phyloP scores from a whole-genome alignment of 2,888 invertebrate species.

The Entomobrya proxima region DNA sequence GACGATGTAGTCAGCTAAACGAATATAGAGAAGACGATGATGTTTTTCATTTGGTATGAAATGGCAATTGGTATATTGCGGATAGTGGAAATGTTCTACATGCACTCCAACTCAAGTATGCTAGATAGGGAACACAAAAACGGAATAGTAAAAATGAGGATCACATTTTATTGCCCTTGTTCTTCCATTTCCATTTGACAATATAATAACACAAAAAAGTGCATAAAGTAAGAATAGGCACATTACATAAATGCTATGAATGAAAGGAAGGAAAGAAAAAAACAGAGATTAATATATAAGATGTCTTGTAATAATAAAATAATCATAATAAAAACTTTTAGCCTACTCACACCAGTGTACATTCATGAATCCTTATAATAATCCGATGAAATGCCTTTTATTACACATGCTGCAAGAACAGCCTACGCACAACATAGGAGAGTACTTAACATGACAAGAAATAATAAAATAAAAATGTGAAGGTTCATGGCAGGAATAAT shows the following conservation, averaged over 20 bases:
- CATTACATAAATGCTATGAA: background rate
- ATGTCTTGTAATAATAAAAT: constrained; percentile 60
- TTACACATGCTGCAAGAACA: background rate
- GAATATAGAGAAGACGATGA: background rate
- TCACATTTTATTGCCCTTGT: constrained; percentile 63
- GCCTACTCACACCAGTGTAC: constrained; percentile 3
- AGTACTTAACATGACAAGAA: constrained; percentile 30
- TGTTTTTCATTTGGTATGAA: constrained; percentile 6
- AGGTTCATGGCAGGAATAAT: background rate
- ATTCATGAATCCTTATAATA: background rate
- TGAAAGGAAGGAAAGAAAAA: constrained; percentile 15
- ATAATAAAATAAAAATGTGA: too few relatives aligned
- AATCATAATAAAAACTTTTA: constrained; percentile 54
- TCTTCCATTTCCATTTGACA: constrained; percentile 61
- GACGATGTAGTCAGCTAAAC: constrained; percentile 8
- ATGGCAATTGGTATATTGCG: constrained; percentile 25
- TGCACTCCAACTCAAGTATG: constrained; percentile 43
- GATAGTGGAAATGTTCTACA: constrained; percentile 34
- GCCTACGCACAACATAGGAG: constrained; percentile 7
- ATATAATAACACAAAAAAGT: constrained; percentile 45
- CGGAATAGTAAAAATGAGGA: constrained; percentile 56
- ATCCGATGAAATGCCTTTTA: constrained; percentile 34
- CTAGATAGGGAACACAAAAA: constrained; percentile 37
- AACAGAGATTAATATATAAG: constrained; percentile 49
- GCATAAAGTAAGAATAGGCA: background rate